A percentile compares a stretch with the other conserved stretches of the same genome.
phyloP scores from a whole-genome alignment of 2,888 invertebrate species.

The Phortica okadai region DNA sequence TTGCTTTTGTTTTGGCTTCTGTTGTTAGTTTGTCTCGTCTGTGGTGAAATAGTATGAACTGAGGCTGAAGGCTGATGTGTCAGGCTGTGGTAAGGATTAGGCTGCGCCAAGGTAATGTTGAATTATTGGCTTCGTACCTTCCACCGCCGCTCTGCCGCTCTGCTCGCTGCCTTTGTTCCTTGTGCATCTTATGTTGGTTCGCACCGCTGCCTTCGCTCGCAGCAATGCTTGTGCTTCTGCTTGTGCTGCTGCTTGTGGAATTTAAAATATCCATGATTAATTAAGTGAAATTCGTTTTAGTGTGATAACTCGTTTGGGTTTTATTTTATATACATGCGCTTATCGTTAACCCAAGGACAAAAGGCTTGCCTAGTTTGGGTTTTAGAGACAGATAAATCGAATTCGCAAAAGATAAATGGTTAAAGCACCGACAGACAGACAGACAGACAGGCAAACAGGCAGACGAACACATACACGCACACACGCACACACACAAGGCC shows the following conservation, averaged over 20 bases:
- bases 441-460: neutral
- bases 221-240: too few species aligned
- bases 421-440: neutral
- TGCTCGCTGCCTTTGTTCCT: neutral
- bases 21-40: neutral
- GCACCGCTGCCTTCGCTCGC: neutral
- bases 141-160: neutral
- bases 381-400: constrained; percentile 11
- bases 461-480: neutral
- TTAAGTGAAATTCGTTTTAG: constrained; percentile 20
- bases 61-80: neutral
- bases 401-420: neutral
- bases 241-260: neutral
- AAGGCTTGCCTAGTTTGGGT: neutral
- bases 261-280: constrained; percentile 32
- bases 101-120: constrained; percentile 22
- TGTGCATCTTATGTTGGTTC: neutral
- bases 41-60: neutral
- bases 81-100: neutral
- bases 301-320: constrained; percentile 2
- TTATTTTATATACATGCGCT: neutral
- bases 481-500: neutral
- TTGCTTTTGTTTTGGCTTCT: neutral
- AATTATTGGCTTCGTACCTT: constrained; percentile 21
- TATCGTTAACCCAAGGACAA: neutral